These are phyloP conservation scores for Typhlichthys subterraneus DNA, from an alignment of 2,797 vertebrate species.

Conservation along the genomic window DNA sequence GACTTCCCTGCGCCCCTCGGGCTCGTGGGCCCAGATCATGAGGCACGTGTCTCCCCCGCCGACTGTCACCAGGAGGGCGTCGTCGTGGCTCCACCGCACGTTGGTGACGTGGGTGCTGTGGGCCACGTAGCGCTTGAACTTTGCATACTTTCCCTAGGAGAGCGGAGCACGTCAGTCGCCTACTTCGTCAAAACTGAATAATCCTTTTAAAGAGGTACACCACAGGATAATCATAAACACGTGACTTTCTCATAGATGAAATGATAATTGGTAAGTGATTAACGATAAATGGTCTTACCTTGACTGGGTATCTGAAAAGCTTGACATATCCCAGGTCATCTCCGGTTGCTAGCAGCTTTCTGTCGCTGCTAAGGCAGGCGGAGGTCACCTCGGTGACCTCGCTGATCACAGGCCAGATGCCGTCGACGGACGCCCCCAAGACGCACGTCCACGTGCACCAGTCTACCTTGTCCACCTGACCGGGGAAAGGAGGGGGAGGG, in stretches of 20 bases:
- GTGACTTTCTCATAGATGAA: neutral
- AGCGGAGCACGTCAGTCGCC: slow-evolving; percentile 34
- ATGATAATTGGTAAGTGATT: neutral
- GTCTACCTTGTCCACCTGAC: slow-evolving; percentile 93
- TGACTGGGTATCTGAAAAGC: slow-evolving; percentile 94
- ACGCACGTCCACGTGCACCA: slow-evolving; percentile 98
- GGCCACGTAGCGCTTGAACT: slow-evolving; percentile 95
- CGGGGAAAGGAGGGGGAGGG: slow-evolving; percentile 7
- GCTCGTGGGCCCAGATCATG: slow-evolving; percentile 94
- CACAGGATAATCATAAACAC: neutral
- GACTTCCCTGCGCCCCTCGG: slow-evolving; percentile 85
- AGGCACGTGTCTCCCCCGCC: slow-evolving; percentile 93
- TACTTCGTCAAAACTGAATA: neutral
- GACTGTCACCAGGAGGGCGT: slow-evolving; percentile 89
- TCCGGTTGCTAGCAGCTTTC: slow-evolving; percentile 91
- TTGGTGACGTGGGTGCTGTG: slow-evolving; percentile 97
- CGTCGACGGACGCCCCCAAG: slow-evolving; percentile 91
- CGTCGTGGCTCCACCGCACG: slow-evolving; percentile 93
- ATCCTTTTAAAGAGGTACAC: neutral
- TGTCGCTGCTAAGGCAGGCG: slow-evolving; percentile 90
- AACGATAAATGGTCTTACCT: slow-evolving; percentile 74
- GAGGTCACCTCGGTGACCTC: slow-evolving; percentile 93
- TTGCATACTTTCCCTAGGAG: slow-evolving; percentile 91
- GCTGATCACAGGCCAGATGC: slow-evolving; percentile 93
- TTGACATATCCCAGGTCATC: slow-evolving; percentile 98